These are phyloP conservation scores for Oophaga pumilio DNA, from an alignment of 2,113 vertebrate species.

Conservation along the genomic window DNA sequence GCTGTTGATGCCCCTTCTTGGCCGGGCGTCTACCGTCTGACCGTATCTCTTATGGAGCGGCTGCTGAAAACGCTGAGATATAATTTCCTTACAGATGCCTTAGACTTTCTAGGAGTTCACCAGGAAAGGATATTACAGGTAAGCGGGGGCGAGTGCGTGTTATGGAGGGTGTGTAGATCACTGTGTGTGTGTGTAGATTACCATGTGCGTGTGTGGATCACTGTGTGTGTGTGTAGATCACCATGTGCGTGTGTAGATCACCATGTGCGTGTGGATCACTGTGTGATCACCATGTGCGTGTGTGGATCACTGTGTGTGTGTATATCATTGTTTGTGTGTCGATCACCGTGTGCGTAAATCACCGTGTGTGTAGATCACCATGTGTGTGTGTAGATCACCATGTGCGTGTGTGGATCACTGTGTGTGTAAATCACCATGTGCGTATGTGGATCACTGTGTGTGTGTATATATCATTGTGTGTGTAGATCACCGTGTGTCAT, in stretches of 20 bases:
- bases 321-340: too few species aligned
- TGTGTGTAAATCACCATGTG: too few species aligned
- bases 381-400: not conserved
- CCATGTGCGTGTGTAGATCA: not conserved
- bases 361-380: not conserved
- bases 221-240: not conserved
- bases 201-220: not conserved
- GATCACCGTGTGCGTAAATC: too few species aligned
- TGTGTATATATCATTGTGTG: too few species aligned
- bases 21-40: slow-evolving; percentile 92
- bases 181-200: not conserved
- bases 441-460: not conserved
- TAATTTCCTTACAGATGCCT: slow-evolving; percentile 91
- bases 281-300: too few species aligned
- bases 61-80: slow-evolving; percentile 94
- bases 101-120: slow-evolving; percentile 96
- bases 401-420: not conserved
- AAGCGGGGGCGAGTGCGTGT: not conserved
- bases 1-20: slow-evolving; percentile 90
- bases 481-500: not conserved
- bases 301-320: not conserved
- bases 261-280: not conserved
- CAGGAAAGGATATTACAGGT: slow-evolving; percentile 96
- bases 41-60: slow-evolving; percentile 92
- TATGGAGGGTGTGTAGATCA: not conserved